phyloP scores from a whole-genome alignment of 2,113 vertebrate species.

The Pimephales promelas region DNA sequence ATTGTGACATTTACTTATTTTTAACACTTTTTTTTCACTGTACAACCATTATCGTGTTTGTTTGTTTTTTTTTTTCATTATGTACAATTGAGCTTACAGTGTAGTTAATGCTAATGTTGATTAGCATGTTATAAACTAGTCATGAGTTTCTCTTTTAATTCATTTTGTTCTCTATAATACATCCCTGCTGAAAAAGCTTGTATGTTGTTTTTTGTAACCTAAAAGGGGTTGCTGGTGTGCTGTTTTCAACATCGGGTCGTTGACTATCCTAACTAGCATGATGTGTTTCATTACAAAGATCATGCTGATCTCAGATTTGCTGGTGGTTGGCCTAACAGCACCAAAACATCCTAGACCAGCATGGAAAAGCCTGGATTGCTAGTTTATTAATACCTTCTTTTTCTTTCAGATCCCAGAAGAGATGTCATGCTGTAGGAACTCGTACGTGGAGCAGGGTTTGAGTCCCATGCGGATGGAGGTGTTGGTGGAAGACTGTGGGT shows the following conservation, averaged over 20 bases:
- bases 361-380: not conserved
- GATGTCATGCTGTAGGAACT: conserved; percentile 86
- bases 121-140: conserved; percentile 23
- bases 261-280: not conserved
- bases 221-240: not conserved
- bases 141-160: not conserved
- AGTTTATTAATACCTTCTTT: not conserved
- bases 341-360: not conserved
- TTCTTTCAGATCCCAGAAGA: conserved; percentile 87
- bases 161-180: not conserved
- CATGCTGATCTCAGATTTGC: too few relatives aligned
- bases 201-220: not conserved
- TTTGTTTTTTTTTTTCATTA: too few relatives aligned
- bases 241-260: not conserved
- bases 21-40: not conserved
- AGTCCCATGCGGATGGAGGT: conserved; percentile 83
- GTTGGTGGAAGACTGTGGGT: conserved; percentile 77
- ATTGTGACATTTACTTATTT: too few relatives aligned
- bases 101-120: not conserved
- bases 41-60: not conserved
- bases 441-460: conserved; percentile 88
- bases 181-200: conserved; percentile 10
- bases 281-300: not conserved
- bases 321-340: not conserved
- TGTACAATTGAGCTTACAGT: not conserved